Percentiles rank a stretch among this genome's conserved stretches.
phyloP scores from a whole-genome alignment of 2,113 vertebrate genomes.

The Pithys albifrons region DNA sequence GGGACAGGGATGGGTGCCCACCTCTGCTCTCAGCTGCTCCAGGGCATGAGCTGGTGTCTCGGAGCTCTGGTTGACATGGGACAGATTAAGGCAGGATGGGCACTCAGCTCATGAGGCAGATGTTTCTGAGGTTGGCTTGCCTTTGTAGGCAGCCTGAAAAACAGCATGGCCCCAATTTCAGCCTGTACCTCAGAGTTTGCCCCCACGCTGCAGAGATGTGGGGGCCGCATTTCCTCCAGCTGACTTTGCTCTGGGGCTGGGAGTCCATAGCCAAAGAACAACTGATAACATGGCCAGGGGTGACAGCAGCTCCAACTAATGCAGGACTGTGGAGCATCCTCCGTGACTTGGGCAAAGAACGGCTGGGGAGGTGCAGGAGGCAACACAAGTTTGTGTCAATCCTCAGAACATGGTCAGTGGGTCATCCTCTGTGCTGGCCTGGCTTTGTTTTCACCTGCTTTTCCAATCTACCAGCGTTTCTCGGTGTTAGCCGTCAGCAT shows the following conservation, averaged over 20 bases:
- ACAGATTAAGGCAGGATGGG: rapidly evolving
- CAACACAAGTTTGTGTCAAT: background rate
- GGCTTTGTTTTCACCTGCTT: background rate
- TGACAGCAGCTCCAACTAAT: background rate
- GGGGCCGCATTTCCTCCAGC: background rate
- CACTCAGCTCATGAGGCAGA: background rate
- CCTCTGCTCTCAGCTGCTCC: background rate
- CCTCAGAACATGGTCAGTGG: background rate
- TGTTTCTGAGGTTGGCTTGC: background rate
- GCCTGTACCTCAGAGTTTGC: rapidly evolving
- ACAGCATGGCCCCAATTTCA: background rate
- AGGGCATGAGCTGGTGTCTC: background rate
- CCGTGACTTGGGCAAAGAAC: background rate
- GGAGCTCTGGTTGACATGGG: background rate
- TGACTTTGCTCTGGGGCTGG: background rate
- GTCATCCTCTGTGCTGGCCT: background rate
- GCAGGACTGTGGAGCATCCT: background rate
- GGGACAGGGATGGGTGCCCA: background rate
- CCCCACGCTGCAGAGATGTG: rapidly evolving
- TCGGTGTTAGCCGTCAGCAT: background rate
- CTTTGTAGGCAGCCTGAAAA: background rate
- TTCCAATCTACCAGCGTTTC: background rate
- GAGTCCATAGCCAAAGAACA: background rate
- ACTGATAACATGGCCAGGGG: background rate
- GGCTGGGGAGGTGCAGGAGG: background rate